These are phyloP conservation scores for Miltochrista miniata DNA, from an alignment of 2,888 invertebrate genomes.

Conservation along the genomic window DNA sequence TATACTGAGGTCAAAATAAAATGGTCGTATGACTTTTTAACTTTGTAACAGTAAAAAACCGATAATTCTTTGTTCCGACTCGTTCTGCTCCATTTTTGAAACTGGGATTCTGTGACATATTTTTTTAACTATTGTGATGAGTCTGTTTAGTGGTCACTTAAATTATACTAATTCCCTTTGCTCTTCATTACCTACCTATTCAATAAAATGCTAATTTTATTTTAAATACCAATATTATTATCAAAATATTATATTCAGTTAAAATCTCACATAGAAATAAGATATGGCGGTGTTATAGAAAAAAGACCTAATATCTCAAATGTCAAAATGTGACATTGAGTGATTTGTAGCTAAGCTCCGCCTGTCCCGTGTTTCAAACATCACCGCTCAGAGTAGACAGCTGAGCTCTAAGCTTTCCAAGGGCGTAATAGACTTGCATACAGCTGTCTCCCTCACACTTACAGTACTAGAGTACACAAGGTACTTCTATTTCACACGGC, in stretches of 20 bases:
- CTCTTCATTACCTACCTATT: too few relatives aligned
- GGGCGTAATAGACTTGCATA: slow-evolving; percentile 71
- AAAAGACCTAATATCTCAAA: slow-evolving; percentile 85
- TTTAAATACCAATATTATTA: neutral
- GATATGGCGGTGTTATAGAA: slow-evolving; percentile 81
- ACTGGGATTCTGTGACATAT: slow-evolving; percentile 61
- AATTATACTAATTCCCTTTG: slow-evolving; percentile 6
- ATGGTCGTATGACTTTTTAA: slow-evolving; percentile 46
- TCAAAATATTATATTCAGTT: slow-evolving; percentile 14
- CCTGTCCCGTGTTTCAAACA: slow-evolving; percentile 85
- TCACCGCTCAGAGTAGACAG: slow-evolving; percentile 82
- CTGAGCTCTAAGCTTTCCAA: slow-evolving; percentile 79
- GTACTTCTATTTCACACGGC: slow-evolving; percentile 62
- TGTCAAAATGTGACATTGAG: slow-evolving; percentile 85
- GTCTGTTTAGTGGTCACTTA: slow-evolving; percentile 55
- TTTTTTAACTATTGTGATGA: slow-evolving; percentile 70
- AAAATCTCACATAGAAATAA: slow-evolving; percentile 57
- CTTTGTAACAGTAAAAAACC: slow-evolving; percentile 43
- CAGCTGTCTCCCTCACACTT: slow-evolving; percentile 65
- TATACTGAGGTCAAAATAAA: slow-evolving; percentile 34
- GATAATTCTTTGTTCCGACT: slow-evolving; percentile 46
- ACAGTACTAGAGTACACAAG: slow-evolving; percentile 28
- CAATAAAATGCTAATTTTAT: too few relatives aligned
- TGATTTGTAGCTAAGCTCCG: slow-evolving; percentile 85
- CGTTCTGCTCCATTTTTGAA: slow-evolving; percentile 60